These are phyloP conservation scores for Thumatha senex DNA, from an alignment of 2,888 invertebrate genomes.

Conservation along the genomic window DNA sequence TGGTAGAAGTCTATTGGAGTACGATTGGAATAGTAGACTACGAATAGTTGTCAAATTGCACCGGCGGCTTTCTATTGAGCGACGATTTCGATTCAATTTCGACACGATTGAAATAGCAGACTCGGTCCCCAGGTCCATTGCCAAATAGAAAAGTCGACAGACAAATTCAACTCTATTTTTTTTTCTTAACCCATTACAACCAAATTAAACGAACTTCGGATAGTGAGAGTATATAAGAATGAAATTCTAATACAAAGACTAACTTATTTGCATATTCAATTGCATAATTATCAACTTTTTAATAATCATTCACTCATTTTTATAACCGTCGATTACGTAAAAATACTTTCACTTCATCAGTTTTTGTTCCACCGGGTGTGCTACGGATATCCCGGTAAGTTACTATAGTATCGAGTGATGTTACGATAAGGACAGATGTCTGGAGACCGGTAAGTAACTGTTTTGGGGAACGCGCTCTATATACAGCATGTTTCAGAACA, in stretches of 20 bases:
- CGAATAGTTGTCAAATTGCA: too few relatives aligned
- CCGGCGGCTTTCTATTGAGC: too few relatives aligned
- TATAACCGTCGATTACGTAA: slow-evolving; percentile 37
- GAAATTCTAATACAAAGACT: background rate
- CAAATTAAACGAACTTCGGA: background rate
- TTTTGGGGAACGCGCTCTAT: slow-evolving; percentile 41
- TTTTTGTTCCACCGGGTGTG: slow-evolving; percentile 29
- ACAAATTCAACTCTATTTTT: too few relatives aligned
- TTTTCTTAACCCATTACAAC: too few relatives aligned
- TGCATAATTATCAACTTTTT: slow-evolving; percentile 17
- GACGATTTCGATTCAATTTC: too few relatives aligned
- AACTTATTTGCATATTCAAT: slow-evolving; percentile 1
- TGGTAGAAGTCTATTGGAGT: too few relatives aligned
- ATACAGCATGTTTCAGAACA: slow-evolving; percentile 45
- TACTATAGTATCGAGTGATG: slow-evolving; percentile 29
- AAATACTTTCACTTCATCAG: slow-evolving; percentile 58
- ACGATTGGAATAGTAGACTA: too few relatives aligned
- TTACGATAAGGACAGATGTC: slow-evolving; percentile 64
- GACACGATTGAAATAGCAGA: too few relatives aligned
- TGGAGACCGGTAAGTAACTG: slow-evolving; percentile 63
- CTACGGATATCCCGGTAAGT: slow-evolving; percentile 49
- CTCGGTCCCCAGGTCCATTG: too few relatives aligned
- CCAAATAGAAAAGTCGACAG: too few relatives aligned
- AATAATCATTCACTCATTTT: slow-evolving; percentile 9
- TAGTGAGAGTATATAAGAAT: background rate